Percentiles rank a stretch among this genome's conserved stretches.
Conservation (phyloP, 2,113 vertebrate genomes). For the Trogon melanurus region DNA sequence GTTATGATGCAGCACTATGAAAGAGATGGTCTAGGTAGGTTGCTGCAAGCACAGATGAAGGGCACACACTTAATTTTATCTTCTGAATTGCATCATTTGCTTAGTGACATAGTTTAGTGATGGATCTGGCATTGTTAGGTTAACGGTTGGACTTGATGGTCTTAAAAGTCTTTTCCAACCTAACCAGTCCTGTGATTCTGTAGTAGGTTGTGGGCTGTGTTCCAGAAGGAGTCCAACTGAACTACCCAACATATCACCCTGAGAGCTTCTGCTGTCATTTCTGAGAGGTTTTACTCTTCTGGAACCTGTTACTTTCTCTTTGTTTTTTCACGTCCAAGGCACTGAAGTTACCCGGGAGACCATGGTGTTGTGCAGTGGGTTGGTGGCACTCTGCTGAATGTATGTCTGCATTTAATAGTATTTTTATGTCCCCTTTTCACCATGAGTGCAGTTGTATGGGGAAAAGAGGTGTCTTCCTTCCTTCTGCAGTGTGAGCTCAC, state of each 20-base stretch:
- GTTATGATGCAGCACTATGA: background rate
- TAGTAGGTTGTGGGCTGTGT: background rate
- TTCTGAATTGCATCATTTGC: background rate
- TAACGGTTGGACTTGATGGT: no score
- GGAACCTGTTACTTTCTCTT: background rate
- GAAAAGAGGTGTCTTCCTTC: background rate
- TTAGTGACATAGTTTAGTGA: no score
- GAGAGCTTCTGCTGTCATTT: background rate
- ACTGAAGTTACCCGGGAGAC: background rate
- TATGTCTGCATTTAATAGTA: background rate
- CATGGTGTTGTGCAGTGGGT: background rate
- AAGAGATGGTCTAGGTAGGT: background rate
- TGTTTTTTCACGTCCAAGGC: background rate
- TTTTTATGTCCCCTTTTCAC: background rate
- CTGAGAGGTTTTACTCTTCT: background rate
- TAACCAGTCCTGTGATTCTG: no score
- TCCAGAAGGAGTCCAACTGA: background rate
- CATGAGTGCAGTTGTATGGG: background rate
- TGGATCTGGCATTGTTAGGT: no score
- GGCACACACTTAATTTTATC: background rate
- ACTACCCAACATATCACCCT: background rate
- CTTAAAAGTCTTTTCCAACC: no score
- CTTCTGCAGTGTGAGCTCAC: accelerated
- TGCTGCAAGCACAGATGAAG: background rate
- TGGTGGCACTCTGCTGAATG: background rate